Base-by-base conservation (phyloP, 1,140 invertebrate genomes). In the Alviniconcha marisindica region DNA sequence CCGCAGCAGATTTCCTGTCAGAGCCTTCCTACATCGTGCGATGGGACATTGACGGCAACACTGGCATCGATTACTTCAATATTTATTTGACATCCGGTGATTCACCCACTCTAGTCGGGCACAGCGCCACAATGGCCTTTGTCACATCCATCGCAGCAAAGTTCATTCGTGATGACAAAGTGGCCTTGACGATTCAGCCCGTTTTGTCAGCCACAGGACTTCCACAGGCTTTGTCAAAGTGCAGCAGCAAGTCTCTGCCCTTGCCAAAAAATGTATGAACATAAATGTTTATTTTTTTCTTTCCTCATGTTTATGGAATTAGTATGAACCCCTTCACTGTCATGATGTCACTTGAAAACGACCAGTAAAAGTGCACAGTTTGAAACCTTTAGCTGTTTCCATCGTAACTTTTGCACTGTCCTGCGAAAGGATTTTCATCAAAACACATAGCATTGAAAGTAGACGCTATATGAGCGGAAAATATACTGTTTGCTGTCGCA, bases 41-140 rank as follows among this genome's bases (percentile, higher is more conserved):
- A 14, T 80, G 78, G 78, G 60, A 69, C 40, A 60, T 80, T 24
- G 36, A 44, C 0, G 78, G 78, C 15, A 15, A 42, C 56, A 66
- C 56, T 3, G 2, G 24, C 4, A 40, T 80, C 3, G 78, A 80
- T 31, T 80, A 66, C 40, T 80, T 80, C 78, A 80, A 80, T 44
- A 40, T 80, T 10, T 80, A 80, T 40, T 28, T 80, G 40, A 60
- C 5, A n/a, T 33, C 31, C 7, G 78, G 36, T 3, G 78, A 60
- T 18, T 14, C 38, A 44, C 15, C 60, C 2, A 10, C 15, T 21
- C 40, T 80, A 40, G 60, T 63, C 21, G 78, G 78, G 69, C 78
- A 80, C n/a, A 38, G 36, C 10, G 78, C 78, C 18, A 80, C 54
- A 4, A 60, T 38, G 10, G 33, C 38, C 51, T 66, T 80, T 40